Evolutionary conservation across 2,113 vertebrate genomes (phyloP), one percentile per base, ranked within the genome.

Genomic region (Numenius arquata): DNA sequence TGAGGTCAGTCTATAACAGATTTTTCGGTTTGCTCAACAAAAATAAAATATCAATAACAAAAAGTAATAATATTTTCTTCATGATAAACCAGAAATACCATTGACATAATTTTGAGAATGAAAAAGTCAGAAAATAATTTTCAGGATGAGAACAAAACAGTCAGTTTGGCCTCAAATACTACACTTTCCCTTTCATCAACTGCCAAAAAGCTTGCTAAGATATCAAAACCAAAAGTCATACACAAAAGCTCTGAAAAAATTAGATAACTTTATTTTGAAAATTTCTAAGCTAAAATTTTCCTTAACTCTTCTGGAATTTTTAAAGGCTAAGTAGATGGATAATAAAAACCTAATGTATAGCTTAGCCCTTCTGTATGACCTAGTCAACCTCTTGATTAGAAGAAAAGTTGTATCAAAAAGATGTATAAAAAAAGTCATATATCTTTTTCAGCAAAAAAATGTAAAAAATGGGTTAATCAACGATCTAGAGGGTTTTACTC

Each of bases 401-500:
- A 45, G 29, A 88, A 72, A 87, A 85, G 11, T 12, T 93, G 38
- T 26, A 84, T 26, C 16, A 47, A 79, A 90, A 78, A 77, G 71
- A 59, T 11, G 9, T 47, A 63, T 21, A 43, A 29, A 29, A 53
- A 29, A 53, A 10, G 27, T 53, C 15, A 6, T 4, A 2, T 29
- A 6, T 30, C 30, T 30, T 55, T 30, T 55, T 53, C 15, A 27
- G 29, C 27, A 30, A 55, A 55, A 53, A 53, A 53, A 55, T 5
- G 15, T 8, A 29, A 55, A 30, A 55, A 55, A 30, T 18, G 63
- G 74, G 63, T 90, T 95, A 85, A 88, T 92, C 85, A 97, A 85
- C 53, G 29, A 85, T 85, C 55, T 95, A 93, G 91, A 88, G 74
- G 62, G 78, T 66, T 55, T 94, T 93, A 85, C 71, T 95, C 84